Conservation (phyloP, 2,113 vertebrate genomes). For the Mormyrus lacerda region DNA sequence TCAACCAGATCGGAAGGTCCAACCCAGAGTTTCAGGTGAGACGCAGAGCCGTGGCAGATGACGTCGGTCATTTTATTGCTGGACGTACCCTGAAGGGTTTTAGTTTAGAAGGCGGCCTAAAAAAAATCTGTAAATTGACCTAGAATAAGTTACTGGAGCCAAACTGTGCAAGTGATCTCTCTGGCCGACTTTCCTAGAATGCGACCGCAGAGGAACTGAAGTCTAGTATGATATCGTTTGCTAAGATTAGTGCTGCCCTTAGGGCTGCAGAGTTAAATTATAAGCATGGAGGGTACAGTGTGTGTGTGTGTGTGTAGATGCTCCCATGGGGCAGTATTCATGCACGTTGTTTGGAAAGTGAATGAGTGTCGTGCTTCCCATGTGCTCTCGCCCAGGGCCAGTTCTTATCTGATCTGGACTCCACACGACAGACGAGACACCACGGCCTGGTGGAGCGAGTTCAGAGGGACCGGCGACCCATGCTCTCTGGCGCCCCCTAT, state of each 20-base stretch:
- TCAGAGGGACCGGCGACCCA: slow-evolving; percentile 64
- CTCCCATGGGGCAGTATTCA: not conserved
- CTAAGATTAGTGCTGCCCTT: not conserved
- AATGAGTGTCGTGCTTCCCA: no score
- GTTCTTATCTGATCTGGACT: slow-evolving; percentile 57
- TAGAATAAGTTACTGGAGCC: not conserved
- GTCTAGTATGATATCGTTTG: not conserved
- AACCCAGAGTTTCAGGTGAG: slow-evolving; percentile 65
- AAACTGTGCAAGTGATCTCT: not conserved
- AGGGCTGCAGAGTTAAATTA: not conserved
- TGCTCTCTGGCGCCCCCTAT: slow-evolving; percentile 63
- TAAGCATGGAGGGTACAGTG: not conserved
- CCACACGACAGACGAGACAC: slow-evolving; percentile 61
- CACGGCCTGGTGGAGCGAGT: slow-evolving; percentile 70
- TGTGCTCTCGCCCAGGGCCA: slow-evolving; percentile 48
- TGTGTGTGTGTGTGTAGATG: not conserved
- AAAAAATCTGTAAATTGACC: not conserved
- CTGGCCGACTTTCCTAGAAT: not conserved
- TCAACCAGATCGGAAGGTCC: slow-evolving; percentile 72
- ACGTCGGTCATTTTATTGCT: not conserved
- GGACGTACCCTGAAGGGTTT: not conserved
- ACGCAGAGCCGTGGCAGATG: not conserved
- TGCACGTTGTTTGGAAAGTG: not conserved
- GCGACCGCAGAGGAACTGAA: not conserved
- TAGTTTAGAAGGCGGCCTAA: not conserved